phyloP scores from a whole-genome alignment of 1,140 invertebrate species.

The Aethina tumida region DNA sequence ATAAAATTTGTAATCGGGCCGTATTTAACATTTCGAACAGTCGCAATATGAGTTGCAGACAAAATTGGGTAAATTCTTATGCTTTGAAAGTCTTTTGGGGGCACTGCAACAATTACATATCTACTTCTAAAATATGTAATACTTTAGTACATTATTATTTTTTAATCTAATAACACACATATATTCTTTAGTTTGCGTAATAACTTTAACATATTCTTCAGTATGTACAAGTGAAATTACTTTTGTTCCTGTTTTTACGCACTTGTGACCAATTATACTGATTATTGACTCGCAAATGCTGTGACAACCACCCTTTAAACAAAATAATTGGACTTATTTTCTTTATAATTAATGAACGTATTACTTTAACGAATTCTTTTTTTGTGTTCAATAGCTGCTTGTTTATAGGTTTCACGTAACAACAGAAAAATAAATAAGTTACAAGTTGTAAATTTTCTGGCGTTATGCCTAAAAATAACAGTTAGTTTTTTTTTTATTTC shows the following conservation, averaged over 20 bases:
- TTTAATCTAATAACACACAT: background rate
- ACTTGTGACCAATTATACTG: slow-evolving; percentile 8
- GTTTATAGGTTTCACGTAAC: too few species aligned
- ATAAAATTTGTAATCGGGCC: slow-evolving; percentile 15
- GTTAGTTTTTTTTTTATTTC: background rate
- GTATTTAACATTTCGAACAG: slow-evolving; percentile 1
- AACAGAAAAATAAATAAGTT: too few species aligned
- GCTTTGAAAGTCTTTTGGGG: slow-evolving; percentile 12
- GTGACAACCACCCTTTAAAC: background rate
- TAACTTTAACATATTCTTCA: slow-evolving; percentile 2
- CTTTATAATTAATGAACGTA: slow-evolving; percentile 1
- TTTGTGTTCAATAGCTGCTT: too few species aligned
- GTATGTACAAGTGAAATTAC: background rate
- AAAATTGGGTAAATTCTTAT: slow-evolving; percentile 16
- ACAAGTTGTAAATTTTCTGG: too few species aligned
- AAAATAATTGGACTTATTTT: slow-evolving; percentile 1
- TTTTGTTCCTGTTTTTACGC: background rate
- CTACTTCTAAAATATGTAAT: slow-evolving; percentile 8
- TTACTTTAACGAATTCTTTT: background rate
- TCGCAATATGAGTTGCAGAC: background rate
- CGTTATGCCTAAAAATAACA: too few species aligned
- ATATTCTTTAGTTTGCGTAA: slow-evolving; percentile 5
- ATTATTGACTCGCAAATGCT: background rate
- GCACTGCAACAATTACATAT: slow-evolving; percentile 16
- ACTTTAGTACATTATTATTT: background rate